These are phyloP conservation scores for Dastarcus helophoroides DNA, from an alignment of 2,888 invertebrate genomes.

Conservation along the genomic window DNA sequence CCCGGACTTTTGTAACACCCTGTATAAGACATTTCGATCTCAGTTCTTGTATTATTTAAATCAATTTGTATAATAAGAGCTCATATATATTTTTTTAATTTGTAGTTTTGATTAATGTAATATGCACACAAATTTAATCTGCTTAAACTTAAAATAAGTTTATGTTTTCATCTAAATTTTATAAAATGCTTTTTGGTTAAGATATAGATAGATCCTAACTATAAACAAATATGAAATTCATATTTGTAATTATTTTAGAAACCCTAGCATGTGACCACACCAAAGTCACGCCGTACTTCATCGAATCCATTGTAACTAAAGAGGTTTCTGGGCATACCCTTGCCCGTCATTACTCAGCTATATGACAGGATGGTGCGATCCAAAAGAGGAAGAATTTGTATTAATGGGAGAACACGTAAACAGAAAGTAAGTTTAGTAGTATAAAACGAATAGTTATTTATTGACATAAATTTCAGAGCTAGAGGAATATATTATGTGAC, in stretches of 20 bases:
- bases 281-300: slow-evolving; percentile 82
- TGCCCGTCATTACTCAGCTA: slow-evolving; percentile 75
- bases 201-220: not conserved
- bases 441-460: not conserved
- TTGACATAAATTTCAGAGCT: slow-evolving; percentile 45
- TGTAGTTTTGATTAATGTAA: no score
- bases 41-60: no score
- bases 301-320: slow-evolving; percentile 72
- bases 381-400: slow-evolving; percentile 66
- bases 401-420: slow-evolving; percentile 78
- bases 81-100: no score
- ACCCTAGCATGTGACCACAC: slow-evolving; percentile 83
- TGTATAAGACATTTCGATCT: no score
- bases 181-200: no score
- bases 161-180: no score
- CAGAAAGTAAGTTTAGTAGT: slow-evolving; percentile 48
- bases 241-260: slow-evolving; percentile 42
- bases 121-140: no score
- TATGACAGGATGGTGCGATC: slow-evolving; percentile 73
- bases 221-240: not conserved
- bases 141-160: no score
- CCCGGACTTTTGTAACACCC: no score
- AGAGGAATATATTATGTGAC: slow-evolving; percentile 80
- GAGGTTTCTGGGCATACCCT: slow-evolving; percentile 77
- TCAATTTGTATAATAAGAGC: no score